Evolutionary conservation across 2,113 vertebrate genomes (phyloP), one percentile per base, ranked within the genome.

Genomic region (Columba livia): DNA sequence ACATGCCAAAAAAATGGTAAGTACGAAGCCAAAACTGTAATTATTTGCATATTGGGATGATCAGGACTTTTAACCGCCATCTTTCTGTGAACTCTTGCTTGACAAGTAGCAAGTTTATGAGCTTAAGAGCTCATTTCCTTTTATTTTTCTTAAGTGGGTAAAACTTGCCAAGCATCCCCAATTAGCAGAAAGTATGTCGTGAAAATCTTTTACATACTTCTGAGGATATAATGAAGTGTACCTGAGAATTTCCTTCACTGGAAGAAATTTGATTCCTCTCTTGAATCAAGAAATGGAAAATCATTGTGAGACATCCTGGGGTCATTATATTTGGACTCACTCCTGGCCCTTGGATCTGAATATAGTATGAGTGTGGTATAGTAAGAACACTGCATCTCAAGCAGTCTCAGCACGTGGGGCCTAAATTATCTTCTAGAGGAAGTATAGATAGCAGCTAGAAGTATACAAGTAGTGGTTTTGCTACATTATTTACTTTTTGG

Each of bases 1-100:
- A 97, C 99, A 99, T 98, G 99, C 99, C 99, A 99, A 99, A 98
- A 99, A 99, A 98, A 99, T 99, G 99, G 99, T 99, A 96, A 98
- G 98, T 95, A 77, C 85, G 61, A 91, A 78, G 44, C 60, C 74
- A 72, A 66, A 62, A 44, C 28, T 81, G 5, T 85, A 85, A 51
- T 87, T 58, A 57, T 74, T 93, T 89, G 40, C 67, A 24, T 83
- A 12, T 89, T 90, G 44, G n/a, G 26, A 48, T 75, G 57, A 81
- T 89, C 36, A 70, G 36, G 36, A 90, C 15, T 88, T 92, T 84
- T 81, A 86, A 50, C 9, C 31, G 31, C 18, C 47, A 13, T 71
- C 25, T 79, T 87, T 58, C 42, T 81, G 2, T 65, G 53, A 78
- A 44, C 21, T 51, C 48, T 62, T 78, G n/a, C 32, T 67, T 89